phyloP scores from a whole-genome alignment of 2,888 invertebrate genomes.

The Cataglyphis cursor region DNA sequence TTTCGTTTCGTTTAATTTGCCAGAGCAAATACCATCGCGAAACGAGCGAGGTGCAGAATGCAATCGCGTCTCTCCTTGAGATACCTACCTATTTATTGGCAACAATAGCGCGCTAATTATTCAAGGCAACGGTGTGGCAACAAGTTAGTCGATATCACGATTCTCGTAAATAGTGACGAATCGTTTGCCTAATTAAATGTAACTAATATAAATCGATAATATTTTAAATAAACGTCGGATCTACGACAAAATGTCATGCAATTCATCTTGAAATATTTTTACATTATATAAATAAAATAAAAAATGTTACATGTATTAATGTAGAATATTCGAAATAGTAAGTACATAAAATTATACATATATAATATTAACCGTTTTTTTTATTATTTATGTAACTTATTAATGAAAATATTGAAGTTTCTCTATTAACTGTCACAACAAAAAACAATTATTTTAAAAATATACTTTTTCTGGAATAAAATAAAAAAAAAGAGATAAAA shows the following conservation, averaged over 20 bases:
- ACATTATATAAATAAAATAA: background rate
- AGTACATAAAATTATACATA: background rate
- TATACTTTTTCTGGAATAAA: background rate
- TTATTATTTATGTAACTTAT: background rate
- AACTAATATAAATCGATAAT: background rate
- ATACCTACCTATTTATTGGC: background rate
- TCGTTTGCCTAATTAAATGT: background rate
- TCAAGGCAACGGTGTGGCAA: background rate
- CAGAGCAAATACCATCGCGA: constrained; percentile 3
- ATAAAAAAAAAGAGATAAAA: background rate
- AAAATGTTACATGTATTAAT: background rate
- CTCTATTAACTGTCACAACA: background rate
- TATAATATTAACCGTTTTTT: background rate
- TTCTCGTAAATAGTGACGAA: constrained; percentile 23
- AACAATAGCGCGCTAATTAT: constrained; percentile 23
- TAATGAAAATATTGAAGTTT: background rate
- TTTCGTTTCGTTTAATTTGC: background rate
- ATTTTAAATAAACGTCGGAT: background rate
- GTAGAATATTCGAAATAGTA: background rate
- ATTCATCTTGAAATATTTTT: background rate
- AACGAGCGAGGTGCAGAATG: background rate
- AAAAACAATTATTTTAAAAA: background rate
- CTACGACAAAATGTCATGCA: background rate
- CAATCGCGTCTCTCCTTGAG: background rate
- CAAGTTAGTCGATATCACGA: background rate